Evolutionary conservation across 2,888 invertebrate genomes (phyloP), one percentile per base, ranked within the genome.

Genomic region (Ditula angustiorana): DNA sequence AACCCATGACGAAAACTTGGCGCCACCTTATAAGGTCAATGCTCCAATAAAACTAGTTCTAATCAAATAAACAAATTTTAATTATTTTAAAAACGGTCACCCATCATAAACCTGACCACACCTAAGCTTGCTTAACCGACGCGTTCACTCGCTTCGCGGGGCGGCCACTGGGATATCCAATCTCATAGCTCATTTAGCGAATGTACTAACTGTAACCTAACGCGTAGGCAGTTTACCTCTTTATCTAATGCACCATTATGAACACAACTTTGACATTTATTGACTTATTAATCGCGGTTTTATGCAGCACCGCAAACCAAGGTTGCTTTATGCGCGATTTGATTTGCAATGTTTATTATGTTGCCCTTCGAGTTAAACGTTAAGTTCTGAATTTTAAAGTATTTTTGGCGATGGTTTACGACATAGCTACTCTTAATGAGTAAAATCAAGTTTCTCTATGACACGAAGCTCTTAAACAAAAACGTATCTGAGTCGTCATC

Each of bases 271-370:
- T 72, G 77, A 78, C 74, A 74, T 75, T 76, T 73, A 77, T 75
- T 69, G 74, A 73, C 71, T 71, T 76, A 80, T 76, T 78, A 73
- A 78, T 76, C 74, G 79, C 68, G 71, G 74, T 78, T 82, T 77
- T 75, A 81, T 78, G 72, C 75, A 72, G 74, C 72, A 76, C 74
- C 74, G 67, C 71, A 73, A 55, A 13, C 68, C 78, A 81, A 85
- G 79, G 82, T 75, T 77, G 73, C 74, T 74, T 77, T 76, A 78
- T 79, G 74, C 74, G 74, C 74, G 75, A 70, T 74, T 80, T 69
- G 70, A 74, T 74, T 74, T 77, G 75, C 73, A 75, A 77, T 65
- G 7, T 74, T 66, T 73, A 67, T 59, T 63, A 65, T 65, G 66
- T 69, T 74, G 73, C 76, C 70, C 73, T 72, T 73, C 71, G 71